phyloP scores from a whole-genome alignment of 1,140 invertebrate species.

The Caenorhabditis latens region DNA sequence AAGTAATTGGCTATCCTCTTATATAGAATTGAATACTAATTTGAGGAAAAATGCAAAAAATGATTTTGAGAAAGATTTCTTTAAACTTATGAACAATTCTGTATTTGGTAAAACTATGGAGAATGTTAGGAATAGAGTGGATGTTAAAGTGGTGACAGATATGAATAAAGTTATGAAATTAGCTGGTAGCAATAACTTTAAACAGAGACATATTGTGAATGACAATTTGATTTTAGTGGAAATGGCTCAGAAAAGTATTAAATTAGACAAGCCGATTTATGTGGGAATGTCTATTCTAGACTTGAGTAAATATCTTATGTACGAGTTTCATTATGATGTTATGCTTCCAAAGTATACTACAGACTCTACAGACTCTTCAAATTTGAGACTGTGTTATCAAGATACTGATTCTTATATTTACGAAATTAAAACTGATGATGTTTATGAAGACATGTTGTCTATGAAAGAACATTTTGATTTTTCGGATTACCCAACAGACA shows the following conservation, averaged over 20 bases:
- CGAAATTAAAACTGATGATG: conserved; percentile 57
- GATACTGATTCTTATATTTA: conserved; percentile 61
- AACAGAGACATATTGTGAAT: conserved; percentile 21
- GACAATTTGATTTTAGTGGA: conserved; percentile 51
- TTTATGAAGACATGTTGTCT: conserved; percentile 58
- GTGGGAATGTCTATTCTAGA: conserved; percentile 72
- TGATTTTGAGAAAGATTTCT: conserved; percentile 80
- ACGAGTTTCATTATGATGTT: conserved; percentile 75
- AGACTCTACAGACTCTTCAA: conserved; percentile 3
- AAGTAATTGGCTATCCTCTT: conserved; percentile 79
- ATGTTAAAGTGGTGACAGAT: conserved; percentile 73
- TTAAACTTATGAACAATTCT: conserved; percentile 80
- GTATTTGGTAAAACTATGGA: conserved; percentile 80
- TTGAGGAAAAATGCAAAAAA: conserved; percentile 75
- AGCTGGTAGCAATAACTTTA: conserved; percentile 28
- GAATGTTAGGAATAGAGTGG: conserved; percentile 79
- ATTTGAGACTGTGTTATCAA: conserved; percentile 58
- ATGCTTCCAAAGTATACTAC: conserved; percentile 69
- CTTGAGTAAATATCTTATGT: conserved; percentile 73
- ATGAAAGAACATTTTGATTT: conserved; percentile 60
- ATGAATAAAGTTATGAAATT: conserved; percentile 59
- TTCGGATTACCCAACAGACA: conserved; percentile 37
- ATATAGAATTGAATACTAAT: conserved; percentile 79
- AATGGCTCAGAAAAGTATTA: conserved; percentile 53
- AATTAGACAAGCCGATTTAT: conserved; percentile 72